These are phyloP conservation scores for Alcedo atthis DNA, from an alignment of 2,797 vertebrate species.

Conservation along the genomic window DNA sequence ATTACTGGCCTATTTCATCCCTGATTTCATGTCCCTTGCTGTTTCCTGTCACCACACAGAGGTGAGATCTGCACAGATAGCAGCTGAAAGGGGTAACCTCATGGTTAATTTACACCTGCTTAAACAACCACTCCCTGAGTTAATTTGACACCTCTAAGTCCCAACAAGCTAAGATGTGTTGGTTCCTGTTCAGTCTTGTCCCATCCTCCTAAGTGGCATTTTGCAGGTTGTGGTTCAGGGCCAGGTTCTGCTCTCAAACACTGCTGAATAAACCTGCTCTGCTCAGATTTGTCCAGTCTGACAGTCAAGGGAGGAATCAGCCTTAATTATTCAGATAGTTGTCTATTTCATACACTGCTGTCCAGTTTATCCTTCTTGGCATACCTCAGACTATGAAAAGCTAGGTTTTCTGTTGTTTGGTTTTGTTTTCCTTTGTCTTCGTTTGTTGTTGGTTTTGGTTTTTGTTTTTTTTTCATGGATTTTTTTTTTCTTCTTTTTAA, in stretches of 20 bases:
- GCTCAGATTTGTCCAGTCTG: background rate
- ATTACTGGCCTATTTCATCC: background rate
- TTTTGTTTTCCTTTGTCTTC: background rate
- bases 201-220: fast-evolving
- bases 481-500: background rate
- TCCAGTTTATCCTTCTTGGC: background rate
- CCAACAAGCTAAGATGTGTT: fast-evolving
- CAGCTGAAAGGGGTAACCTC: background rate
- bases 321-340: background rate
- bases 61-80: background rate
- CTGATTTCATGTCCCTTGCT: background rate
- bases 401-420: background rate
- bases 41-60: background rate
- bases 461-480: background rate
- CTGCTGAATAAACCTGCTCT: background rate
- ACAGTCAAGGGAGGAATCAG: no score
- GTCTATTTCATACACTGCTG: background rate
- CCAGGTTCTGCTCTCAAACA: background rate
- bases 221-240: background rate
- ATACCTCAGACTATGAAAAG: background rate
- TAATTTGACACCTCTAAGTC: background rate
- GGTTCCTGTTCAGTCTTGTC: background rate
- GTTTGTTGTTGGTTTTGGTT: background rate
- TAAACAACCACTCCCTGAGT: background rate
- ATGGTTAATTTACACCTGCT: background rate